Conservation (phyloP, 2,888 invertebrate genomes). For the Acleris literana region DNA sequence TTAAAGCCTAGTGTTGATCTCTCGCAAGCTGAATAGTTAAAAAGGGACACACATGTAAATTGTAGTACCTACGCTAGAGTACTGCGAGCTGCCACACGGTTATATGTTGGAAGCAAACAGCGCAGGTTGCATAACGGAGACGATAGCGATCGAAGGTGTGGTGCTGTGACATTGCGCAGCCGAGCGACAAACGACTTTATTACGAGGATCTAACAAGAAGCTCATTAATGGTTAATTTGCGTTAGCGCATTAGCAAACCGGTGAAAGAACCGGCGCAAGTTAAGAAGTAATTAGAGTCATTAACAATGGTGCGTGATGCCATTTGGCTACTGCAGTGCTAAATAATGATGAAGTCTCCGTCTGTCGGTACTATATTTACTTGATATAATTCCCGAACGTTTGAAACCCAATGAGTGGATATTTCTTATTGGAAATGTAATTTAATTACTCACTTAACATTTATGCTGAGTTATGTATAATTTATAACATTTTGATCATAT, state of each 20-base stretch:
- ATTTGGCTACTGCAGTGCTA: too few relatives aligned
- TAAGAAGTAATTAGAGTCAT: constrained; percentile 25
- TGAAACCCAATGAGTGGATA: too few relatives aligned
- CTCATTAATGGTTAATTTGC: constrained; percentile 33
- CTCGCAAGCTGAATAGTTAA: background rate
- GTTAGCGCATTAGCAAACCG: constrained; percentile 28
- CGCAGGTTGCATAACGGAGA: background rate
- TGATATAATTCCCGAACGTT: too few relatives aligned
- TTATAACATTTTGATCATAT: background rate
- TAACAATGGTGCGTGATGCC: constrained; percentile 5
- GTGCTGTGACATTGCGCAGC: constrained; percentile 19
- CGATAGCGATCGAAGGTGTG: constrained; percentile 16
- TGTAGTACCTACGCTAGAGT: background rate
- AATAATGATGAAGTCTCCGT: background rate
- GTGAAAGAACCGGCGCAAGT: constrained; percentile 19
- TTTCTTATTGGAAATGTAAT: background rate
- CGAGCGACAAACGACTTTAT: constrained; percentile 5
- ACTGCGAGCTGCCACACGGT: background rate
- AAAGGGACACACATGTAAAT: background rate
- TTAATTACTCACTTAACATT: background rate
- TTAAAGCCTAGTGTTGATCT: background rate
- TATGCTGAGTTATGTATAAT: background rate
- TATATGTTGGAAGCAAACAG: constrained; percentile 4
- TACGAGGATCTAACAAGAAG: constrained; percentile 26
- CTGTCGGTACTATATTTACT: background rate